Base-by-base conservation (phyloP, 2,113 vertebrate species). In the Melanocharis versteri region DNA sequence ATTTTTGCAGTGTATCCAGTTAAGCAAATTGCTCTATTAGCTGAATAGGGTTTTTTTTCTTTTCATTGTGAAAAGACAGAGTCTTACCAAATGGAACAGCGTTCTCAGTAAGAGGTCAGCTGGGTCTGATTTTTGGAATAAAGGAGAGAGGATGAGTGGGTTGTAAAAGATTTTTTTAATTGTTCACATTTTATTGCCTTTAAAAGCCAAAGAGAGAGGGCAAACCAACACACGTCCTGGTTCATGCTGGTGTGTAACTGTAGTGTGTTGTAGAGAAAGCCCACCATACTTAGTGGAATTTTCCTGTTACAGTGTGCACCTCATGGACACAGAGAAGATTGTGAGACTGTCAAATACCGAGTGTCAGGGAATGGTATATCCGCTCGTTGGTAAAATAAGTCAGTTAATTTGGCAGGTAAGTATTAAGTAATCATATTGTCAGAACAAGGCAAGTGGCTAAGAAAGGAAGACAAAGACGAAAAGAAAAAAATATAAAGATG, bases 321-420 rank as follows among this genome's bases (percentile, higher is more conserved):
- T 97, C 88, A 91, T 58, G 97, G 97, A 97, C 96, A 83, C 68
- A 96, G 82, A 96, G 97, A 94, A 98, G 92, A 94, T 64, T 96
- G 78, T 95, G 94, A 80, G 85, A 97, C 78, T 96, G 93, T 98
- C 97, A 98, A 97, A 97, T 96, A 97, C 56, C 0, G 39, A 97
- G 90, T 97, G 97, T 97, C 97, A 97, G 97, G 93, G 84, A 97
- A 97, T 93, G 94, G 78, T 96, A 97, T 97, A 97, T 97, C 95
- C 93, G 95, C 81, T 93, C 94, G 96, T 98, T 98, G 98, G 97
- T 98, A 98, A 98, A 98, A 98, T 98, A 98, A 98, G 95, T 98
- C 98, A 98, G 96, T 98, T 98, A 98, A 98, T 98, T 98, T 98
- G 98, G 97, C 98, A 98, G 97, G 97, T 98, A 91, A 98, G 96